These are phyloP conservation scores for Acanthaster planci DNA, from an alignment of 35 echinoderm and acorn worm genomes.

Conservation along the genomic window DNA sequence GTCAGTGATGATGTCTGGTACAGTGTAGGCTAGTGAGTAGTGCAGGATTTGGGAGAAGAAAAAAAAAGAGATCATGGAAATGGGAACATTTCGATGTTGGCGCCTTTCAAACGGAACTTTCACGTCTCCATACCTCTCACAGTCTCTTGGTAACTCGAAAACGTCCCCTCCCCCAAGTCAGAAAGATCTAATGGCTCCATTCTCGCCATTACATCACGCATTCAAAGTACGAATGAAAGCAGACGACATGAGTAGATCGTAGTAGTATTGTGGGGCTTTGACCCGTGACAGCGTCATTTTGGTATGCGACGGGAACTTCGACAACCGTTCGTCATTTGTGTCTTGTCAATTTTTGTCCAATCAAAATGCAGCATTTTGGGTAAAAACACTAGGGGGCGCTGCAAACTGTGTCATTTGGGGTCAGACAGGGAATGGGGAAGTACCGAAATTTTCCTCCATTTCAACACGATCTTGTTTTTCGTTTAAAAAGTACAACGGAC, in stretches of 20 bases:
- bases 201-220: not conserved
- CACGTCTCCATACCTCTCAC: not conserved
- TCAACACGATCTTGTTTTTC: not conserved
- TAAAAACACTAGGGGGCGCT: slow-evolving; percentile 4
- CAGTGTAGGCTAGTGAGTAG: no score
- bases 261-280: no score
- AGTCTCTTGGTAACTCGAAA: not conserved
- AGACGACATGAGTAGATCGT: not conserved
- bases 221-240: not conserved
- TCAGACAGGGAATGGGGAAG: slow-evolving; percentile 4
- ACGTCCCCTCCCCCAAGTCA: not conserved
- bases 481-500: not conserved
- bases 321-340: not conserved
- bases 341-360: slow-evolving; percentile 4
- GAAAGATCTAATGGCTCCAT: slow-evolving; percentile 15
- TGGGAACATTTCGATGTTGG: no score
- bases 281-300: no score
- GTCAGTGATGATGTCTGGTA: no score
- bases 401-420: not conserved
- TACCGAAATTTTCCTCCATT: not conserved
- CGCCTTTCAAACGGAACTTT: no score
- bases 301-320: not conserved
- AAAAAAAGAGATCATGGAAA: no score
- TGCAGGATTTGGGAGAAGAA: no score
- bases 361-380: not conserved